Conservation (phyloP, 2,113 vertebrate species). For the Amazona vittata region DNA sequence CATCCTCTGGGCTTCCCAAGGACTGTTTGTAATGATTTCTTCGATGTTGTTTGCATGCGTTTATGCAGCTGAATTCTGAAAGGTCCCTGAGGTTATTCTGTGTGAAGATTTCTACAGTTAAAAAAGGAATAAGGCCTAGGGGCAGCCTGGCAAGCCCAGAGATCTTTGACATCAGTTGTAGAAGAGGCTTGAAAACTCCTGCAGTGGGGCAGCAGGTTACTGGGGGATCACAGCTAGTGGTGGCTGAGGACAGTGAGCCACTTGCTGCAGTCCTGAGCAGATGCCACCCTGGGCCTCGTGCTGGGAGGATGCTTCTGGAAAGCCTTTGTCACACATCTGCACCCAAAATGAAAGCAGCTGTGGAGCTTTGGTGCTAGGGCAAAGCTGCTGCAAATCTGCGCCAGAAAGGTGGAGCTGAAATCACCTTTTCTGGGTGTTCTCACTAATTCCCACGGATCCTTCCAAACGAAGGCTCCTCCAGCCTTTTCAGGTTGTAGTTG, state of each 20-base stretch:
- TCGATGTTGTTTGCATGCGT: constrained; percentile 17
- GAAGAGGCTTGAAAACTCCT: background rate
- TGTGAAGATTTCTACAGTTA: background rate
- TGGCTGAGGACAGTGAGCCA: background rate
- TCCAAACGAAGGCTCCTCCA: constrained; percentile 25
- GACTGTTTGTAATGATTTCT: constrained; percentile 15
- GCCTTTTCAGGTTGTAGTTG: background rate
- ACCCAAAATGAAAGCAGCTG: background rate
- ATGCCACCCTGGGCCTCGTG: background rate
- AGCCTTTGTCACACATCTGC: background rate
- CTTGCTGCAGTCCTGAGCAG: background rate
- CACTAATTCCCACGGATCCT: constrained; percentile 41
- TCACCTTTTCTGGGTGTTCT: constrained; percentile 34
- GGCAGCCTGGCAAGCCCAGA: background rate
- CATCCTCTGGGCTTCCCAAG: background rate
- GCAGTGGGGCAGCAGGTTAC: background rate
- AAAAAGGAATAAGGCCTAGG: background rate
- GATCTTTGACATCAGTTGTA: background rate
- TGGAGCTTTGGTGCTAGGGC: background rate
- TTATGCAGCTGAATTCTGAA: constrained; percentile 9
- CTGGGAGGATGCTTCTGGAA: background rate
- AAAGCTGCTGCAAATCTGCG: constrained; percentile 1
- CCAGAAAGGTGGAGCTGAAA: constrained; percentile 32
- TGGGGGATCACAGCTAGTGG: background rate
- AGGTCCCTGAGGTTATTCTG: background rate